A percentile compares a stretch with the other conserved stretches of the same genome.
phyloP scores from a whole-genome alignment of 2,888 invertebrate species.

The Melinaea marsaeus region DNA sequence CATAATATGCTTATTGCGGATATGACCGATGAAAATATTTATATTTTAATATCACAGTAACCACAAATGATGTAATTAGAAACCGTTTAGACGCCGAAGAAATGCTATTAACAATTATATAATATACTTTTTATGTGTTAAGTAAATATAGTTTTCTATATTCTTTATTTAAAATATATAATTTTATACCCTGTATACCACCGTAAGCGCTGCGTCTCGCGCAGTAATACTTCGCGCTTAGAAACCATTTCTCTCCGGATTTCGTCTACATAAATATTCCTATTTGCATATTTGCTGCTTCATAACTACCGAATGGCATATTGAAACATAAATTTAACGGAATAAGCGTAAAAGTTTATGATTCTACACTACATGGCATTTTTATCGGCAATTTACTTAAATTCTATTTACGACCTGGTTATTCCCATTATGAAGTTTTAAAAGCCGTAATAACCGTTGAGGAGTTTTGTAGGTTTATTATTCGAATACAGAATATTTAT shows the following conservation, averaged over 20 bases:
- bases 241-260: background rate
- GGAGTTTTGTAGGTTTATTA: too few relatives aligned
- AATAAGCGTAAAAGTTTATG: constrained; percentile 31
- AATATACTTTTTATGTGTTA: too few relatives aligned
- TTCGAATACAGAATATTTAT: too few relatives aligned
- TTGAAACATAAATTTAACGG: constrained; percentile 34
- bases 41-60: too few relatives aligned
- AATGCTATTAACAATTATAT: too few relatives aligned
- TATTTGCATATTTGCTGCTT: constrained; percentile 35
- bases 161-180: background rate
- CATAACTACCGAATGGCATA: constrained; percentile 38
- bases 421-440: constrained; percentile 11
- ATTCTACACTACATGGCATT: constrained; percentile 21
- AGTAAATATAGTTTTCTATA: too few relatives aligned
- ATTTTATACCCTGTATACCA: too few relatives aligned
- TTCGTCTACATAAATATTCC: constrained; percentile 27
- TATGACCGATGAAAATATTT: too few relatives aligned
- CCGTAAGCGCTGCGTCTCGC: background rate
- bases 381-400: constrained; percentile 28
- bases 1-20: too few relatives aligned
- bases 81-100: too few relatives aligned
- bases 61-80: too few relatives aligned
- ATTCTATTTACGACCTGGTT: constrained; percentile 25
- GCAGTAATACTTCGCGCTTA: background rate
- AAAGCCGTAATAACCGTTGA: background rate